phyloP scores from a whole-genome alignment of 2,113 vertebrate species.

The Microcebus tavaratra region DNA sequence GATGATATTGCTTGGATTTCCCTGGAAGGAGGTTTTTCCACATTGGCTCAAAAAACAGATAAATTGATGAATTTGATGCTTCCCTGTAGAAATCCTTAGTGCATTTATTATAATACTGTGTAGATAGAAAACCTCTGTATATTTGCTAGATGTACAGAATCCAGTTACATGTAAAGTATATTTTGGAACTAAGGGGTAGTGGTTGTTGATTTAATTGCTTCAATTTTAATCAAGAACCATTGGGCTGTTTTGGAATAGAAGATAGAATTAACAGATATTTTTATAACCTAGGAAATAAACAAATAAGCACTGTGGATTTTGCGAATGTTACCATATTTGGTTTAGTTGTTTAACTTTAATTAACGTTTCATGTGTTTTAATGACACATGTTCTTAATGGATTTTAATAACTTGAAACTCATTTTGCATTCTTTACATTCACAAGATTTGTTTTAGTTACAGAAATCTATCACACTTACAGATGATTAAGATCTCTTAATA shows the following conservation, averaged over 20 bases:
- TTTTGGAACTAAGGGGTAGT: background rate
- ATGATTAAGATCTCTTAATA: background rate
- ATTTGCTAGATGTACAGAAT: background rate
- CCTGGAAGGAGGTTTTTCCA: background rate
- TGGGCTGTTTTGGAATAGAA: background rate
- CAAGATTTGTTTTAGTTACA: background rate
- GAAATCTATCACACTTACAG: background rate
- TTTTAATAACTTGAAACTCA: background rate
- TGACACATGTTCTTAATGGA: background rate
- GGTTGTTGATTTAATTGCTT: background rate
- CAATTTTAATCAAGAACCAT: background rate
- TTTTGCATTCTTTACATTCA: background rate
- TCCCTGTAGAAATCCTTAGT: background rate
- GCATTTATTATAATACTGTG: background rate
- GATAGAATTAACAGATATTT: background rate
- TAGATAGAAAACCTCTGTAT: background rate
- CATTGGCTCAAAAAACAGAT: background rate
- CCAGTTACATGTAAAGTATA: background rate
- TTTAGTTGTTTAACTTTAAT: background rate
- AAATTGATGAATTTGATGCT: background rate
- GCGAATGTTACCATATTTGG: background rate
- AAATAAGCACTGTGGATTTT: background rate
- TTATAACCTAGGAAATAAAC: background rate
- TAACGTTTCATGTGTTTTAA: background rate
- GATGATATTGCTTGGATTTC: background rate